Evolutionary conservation across 2,888 invertebrate genomes (phyloP).

Genomic region (Salticus scenicus): DNA sequence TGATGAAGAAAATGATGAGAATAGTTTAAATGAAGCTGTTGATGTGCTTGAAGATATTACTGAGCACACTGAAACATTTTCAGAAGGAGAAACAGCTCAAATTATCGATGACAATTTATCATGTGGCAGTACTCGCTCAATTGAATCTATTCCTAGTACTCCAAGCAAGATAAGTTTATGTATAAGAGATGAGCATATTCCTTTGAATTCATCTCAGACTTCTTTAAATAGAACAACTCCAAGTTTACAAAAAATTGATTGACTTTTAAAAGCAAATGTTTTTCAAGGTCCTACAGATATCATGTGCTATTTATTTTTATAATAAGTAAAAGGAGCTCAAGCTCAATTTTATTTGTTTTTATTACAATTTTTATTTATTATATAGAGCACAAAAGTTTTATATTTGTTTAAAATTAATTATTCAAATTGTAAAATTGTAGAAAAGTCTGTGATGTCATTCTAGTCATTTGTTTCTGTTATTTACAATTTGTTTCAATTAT

Average conservation of each 20-base stretch:
- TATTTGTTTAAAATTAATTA: neutral
- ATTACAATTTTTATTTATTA: neutral
- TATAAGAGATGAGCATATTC: constrained; percentile 34
- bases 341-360: neutral
- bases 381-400: constrained; percentile 8
- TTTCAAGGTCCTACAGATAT: constrained; percentile 51
- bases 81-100: constrained; percentile 68
- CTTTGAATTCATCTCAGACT: constrained; percentile 18
- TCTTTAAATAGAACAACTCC: constrained; percentile 1
- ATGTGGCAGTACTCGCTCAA: constrained; percentile 64
- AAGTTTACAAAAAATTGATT: constrained; percentile 35
- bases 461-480: no score
- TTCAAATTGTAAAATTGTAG: neutral
- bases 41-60: constrained; percentile 69
- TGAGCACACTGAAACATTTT: constrained; percentile 67
- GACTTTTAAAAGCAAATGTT: constrained; percentile 30
- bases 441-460: neutral
- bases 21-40: constrained; percentile 59
- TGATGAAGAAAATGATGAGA: constrained; percentile 57
- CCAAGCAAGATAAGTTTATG: constrained; percentile 58
- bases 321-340: neutral
- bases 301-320: constrained; percentile 55
- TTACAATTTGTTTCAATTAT: no score
- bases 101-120: constrained; percentile 65
- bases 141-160: constrained; percentile 65